Base-by-base conservation (phyloP, 2,888 invertebrate genomes). In the Pharmacophagus antenor region DNA sequence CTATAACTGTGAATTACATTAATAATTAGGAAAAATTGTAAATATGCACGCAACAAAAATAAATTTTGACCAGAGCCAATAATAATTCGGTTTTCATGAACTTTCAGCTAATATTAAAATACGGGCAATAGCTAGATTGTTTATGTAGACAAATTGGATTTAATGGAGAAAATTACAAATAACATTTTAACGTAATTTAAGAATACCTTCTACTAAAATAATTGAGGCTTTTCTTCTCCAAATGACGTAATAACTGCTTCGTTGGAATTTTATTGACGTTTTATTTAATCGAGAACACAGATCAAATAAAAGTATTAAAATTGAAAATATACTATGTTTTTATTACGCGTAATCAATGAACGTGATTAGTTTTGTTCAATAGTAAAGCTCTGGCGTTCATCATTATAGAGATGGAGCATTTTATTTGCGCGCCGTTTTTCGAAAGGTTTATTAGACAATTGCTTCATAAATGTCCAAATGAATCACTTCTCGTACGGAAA, bases 401-500 rank as follows among this genome's bases (percentile, higher is more conserved):
- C 37, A 53, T 49, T 59, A 54, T 54, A 49, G 46, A 44, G 22
- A 20, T 42, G 17, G 22, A 21, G 27, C 22, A 49, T 59, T 59
- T 49, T 54, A 59, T 59, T 49, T 49, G 53, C 50, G 60, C 49
- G 31, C 55, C 46, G 55, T 51, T 55, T 55, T 53, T 55, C 31
- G 44, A 58, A 53, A 57, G 55, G 52, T 64, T 64, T 63, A 62
- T 70, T 64, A 50, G 53, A 64, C 60, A 60, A 68, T 64, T 62
- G 68, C 66, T 71, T 66, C 62, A 68, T 70, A 69, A 70, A 65
- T 58, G 62, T 56, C 55, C 44, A 49, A 55, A 55, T 60, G 60
- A 60, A 60, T 60, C 60, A 60, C 55, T 27, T 60, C 67, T 69
- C 63, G 65, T 65, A 66, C 61, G 71, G 67, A 74, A 73, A 73